phyloP scores from a whole-genome alignment of 2,113 vertebrate genomes.

The Oncorhynchus tshawytscha region DNA sequence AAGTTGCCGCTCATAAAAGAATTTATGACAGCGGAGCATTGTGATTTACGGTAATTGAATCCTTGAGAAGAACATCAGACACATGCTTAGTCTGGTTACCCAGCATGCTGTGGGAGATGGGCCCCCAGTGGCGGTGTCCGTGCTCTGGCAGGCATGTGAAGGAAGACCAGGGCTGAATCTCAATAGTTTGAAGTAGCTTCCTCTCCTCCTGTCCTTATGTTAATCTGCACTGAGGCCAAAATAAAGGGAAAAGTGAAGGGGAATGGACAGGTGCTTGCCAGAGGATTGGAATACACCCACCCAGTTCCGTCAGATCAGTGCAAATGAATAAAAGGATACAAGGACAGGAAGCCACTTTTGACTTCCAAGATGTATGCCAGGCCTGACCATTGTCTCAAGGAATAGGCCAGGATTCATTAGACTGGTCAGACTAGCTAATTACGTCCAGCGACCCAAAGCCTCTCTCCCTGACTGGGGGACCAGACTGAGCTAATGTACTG shows the following conservation, averaged over 20 bases:
- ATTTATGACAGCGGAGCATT: conserved; percentile 43
- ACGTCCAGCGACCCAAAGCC: not conserved
- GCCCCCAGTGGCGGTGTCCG: not conserved
- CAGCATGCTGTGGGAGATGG: not conserved
- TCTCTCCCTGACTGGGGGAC: not conserved
- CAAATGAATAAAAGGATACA: too few species aligned
- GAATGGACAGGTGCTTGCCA: too few species aligned
- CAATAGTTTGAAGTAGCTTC: not conserved
- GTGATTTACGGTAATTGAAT: conserved; percentile 48
- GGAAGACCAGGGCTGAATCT: not conserved
- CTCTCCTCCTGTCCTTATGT: not conserved
- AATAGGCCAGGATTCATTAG: not conserved
- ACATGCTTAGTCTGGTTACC: not conserved
- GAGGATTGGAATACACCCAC: too few species aligned
- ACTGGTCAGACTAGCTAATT: not conserved
- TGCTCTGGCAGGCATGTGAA: too few species aligned
- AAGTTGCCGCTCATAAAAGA: conserved; percentile 38
- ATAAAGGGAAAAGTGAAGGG: too few species aligned
- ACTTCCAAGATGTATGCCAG: not conserved
- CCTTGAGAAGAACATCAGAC: conserved; percentile 11
- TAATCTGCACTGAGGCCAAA: too few species aligned
- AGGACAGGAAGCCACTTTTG: too few species aligned
- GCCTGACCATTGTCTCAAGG: not conserved
- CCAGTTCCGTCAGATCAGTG: too few species aligned
- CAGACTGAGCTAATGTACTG: not conserved